A percentile compares a stretch with the other conserved stretches of the same genome.
These are phyloP conservation scores for Cheilosia vernalis DNA, from an alignment of 2,888 invertebrate genomes.

Conservation along the genomic window DNA sequence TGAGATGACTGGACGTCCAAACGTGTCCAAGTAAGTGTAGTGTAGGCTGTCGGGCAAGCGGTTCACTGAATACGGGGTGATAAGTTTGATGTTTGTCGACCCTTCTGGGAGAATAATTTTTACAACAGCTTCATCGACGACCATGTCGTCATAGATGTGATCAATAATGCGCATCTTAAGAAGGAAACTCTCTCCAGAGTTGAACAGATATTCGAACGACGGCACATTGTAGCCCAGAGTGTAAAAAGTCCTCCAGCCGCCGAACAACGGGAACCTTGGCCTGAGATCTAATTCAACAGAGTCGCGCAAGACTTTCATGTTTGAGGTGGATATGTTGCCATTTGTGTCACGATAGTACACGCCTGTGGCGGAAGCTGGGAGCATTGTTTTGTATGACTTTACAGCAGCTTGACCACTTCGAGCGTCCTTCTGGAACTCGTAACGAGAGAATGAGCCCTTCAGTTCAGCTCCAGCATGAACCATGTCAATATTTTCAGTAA, in stretches of 20 bases:
- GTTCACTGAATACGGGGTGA: conserved; percentile 91
- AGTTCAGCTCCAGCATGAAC: conserved; percentile 96
- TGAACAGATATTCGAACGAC: conserved; percentile 96
- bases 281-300: conserved; percentile 97
- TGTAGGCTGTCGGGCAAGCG: conserved; percentile 90
- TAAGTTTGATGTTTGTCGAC: conserved; percentile 90
- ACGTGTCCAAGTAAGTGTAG: conserved; percentile 97
- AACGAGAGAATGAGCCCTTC: conserved; percentile 97
- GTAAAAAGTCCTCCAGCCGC: conserved; percentile 99
- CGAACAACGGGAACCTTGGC: conserved; percentile 98
- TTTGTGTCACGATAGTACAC: conserved; percentile 98
- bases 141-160: conserved; percentile 98
- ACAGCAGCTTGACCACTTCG: conserved; percentile 95
- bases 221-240: conserved; percentile 98
- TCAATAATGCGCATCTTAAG: conserved; percentile 97
- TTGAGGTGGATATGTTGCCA: conserved; percentile 99
- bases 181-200: conserved; percentile 90
- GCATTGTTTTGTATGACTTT: conserved; percentile 93
- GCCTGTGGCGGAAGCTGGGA: conserved; percentile 95
- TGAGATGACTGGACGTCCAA: conserved; percentile 94
- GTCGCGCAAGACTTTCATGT: conserved; percentile 93
- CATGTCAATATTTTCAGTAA: conserved; percentile 97
- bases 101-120: conserved; percentile 98
- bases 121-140: conserved; percentile 93
- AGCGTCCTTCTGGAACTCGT: conserved; percentile 97